Evolutionary conservation across 1,140 invertebrate species (phyloP), one percentile per base, ranked within the genome.

Genomic region (Neodiprion pinetum): DNA sequence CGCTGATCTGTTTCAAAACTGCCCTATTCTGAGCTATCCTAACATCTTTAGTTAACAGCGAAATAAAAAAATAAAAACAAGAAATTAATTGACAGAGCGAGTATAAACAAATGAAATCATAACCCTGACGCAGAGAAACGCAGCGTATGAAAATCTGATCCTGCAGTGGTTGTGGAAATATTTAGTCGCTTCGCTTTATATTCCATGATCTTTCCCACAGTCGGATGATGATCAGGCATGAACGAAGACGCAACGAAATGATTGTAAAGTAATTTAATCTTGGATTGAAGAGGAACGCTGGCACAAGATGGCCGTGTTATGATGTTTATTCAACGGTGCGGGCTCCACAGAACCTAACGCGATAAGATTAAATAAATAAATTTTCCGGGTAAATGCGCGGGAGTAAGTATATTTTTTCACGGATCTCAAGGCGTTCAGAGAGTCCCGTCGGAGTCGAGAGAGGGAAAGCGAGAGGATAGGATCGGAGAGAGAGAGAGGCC

Each of bases 361-460:
- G 53, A 61, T 61, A 61, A 61, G 53, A 61, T 61, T 61, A 61
- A 61, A 61, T 61, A 61, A 61, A 61, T 61, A 61, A 61, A 61
- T 61, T 61, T 61, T 17, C 53, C 53, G 11, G 28, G 53, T 40
- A 40, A 61, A 61, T 61, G 53, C 53, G 53, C 11, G 53, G 53
- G 53, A 61, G 53, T 40, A 40, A 40, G 28, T 61, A 61, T 61
- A 61, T 61, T 61, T 61, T 61, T 61, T 61, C 53, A 61, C n/a
- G 53, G 53, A 4, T 61, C 53, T 14, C 53, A 61, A 61, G 53
- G n/a, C 53, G 53, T 9, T 61, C n/a, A 14, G 28, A 40, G 28
- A 61, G 7, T 61, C 53, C 11, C 11, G 53, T 17, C n/a, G 53
- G n/a, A 61, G 53, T 61, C 53, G 53, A 40, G 28, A 5, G 28